A percentile compares a stretch with the other conserved stretches of the same genome.
phyloP scores from a whole-genome alignment of 2,888 invertebrate species.

The Leucophora obtusa region DNA sequence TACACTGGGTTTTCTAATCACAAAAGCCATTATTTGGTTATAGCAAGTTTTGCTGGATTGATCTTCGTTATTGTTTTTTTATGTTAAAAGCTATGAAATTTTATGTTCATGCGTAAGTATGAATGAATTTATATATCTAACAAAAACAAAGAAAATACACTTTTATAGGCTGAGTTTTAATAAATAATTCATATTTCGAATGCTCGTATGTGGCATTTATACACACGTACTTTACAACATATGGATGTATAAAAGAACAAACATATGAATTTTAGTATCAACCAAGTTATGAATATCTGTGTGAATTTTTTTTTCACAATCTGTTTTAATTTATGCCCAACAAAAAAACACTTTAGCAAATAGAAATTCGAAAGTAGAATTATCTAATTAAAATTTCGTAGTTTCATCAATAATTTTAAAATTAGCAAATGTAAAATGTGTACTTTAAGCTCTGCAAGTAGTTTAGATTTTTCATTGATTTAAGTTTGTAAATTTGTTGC shows the following conservation, averaged over 20 bases:
- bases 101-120: constrained; percentile 35
- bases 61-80: constrained; percentile 10
- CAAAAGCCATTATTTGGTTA: too few species aligned
- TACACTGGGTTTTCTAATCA: too few species aligned
- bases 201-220: too few species aligned
- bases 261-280: not conserved
- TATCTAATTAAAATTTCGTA: too few species aligned
- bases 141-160: not conserved
- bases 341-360: too few species aligned
- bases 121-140: constrained; percentile 34
- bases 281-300: not conserved
- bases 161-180: constrained; percentile 1
- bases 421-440: too few species aligned
- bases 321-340: not conserved
- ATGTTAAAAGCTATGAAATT: constrained; percentile 45
- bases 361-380: too few species aligned
- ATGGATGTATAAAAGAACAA: not conserved
- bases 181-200: constrained; percentile 1
- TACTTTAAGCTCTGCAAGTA: too few species aligned
- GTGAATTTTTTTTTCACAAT: not conserved
- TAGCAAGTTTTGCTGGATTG: too few species aligned
- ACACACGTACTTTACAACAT: not conserved
- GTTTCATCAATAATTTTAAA: too few species aligned
- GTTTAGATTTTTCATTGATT: too few species aligned
- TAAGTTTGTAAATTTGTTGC: too few species aligned